Evolutionary conservation across 2,113 vertebrate species (phyloP).

Genomic region (Tinamus guttatus): DNA sequence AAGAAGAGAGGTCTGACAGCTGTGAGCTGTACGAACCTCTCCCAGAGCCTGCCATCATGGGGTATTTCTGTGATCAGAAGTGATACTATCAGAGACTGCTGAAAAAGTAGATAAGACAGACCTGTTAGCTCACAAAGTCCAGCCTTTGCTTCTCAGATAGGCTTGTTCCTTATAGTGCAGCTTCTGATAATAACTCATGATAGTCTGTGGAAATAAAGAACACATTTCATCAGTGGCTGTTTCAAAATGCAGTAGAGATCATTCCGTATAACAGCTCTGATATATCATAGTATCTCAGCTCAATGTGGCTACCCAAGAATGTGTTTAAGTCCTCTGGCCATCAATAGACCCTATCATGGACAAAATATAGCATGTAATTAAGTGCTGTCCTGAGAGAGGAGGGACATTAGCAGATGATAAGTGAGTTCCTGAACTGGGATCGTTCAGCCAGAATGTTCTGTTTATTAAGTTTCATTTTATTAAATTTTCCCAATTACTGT

Average conservation of each 20-base stretch:
- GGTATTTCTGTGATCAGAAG: conserved; percentile 7
- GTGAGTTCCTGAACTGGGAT: not conserved
- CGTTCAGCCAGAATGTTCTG: not conserved
- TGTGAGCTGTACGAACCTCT: not conserved
- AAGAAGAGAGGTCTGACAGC: not conserved
- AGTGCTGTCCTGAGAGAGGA: not conserved
- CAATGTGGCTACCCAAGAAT: not conserved
- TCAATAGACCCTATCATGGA: not conserved
- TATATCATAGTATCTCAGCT: not conserved
- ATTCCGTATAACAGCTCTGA: not conserved
- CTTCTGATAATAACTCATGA: not conserved
- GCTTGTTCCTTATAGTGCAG: not conserved
- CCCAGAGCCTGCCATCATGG: not conserved
- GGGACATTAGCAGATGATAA: not conserved
- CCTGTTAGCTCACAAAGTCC: not conserved
- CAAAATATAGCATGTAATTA: not conserved
- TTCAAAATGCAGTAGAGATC: not conserved
- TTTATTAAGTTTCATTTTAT: not conserved
- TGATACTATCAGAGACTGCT: not conserved
- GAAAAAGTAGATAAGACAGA: not conserved
- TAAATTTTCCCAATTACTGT: not conserved
- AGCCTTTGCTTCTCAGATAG: not conserved
- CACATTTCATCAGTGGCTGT: not conserved
- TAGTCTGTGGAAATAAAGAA: not conserved
- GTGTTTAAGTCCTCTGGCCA: not conserved